These are phyloP conservation scores for Eupleurogrammus muticus DNA, from an alignment of 2,797 vertebrate species.

Conservation along the genomic window DNA sequence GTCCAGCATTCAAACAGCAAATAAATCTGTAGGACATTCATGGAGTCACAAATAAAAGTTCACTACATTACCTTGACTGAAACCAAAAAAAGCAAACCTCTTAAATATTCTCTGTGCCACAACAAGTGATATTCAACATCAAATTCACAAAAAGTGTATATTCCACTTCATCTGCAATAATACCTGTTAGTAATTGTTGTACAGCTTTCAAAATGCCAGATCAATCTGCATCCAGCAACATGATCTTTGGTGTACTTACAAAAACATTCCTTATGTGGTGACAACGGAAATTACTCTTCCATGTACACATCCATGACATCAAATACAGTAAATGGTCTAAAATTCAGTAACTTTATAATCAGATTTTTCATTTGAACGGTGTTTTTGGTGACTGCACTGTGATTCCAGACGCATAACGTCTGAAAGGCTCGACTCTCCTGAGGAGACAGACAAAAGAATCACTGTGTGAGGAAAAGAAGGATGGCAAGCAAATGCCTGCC, in stretches of 20 bases:
- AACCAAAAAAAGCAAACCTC: constrained; percentile 22
- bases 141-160: constrained; percentile 34
- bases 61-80: constrained; percentile 34
- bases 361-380: constrained; percentile 17
- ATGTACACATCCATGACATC: constrained; percentile 48
- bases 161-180: constrained; percentile 6
- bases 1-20: constrained; percentile 42
- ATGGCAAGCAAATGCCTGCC: constrained; percentile 24
- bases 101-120: constrained; percentile 33
- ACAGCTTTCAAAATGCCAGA: constrained; percentile 29
- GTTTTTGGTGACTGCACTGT: constrained; percentile 26
- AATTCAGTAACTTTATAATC: constrained; percentile 3
- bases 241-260: constrained; percentile 72
- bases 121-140: constrained; percentile 50
- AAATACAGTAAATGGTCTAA: constrained; percentile 14
- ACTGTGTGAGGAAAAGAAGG: constrained; percentile 27
- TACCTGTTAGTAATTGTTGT: constrained; percentile 16
- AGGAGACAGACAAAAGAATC: constrained; percentile 26
- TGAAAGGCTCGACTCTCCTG: constrained; percentile 12
- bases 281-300: constrained; percentile 26
- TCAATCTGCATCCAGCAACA: constrained; percentile 14
- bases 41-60: constrained; percentile 49
- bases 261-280: constrained; percentile 51
- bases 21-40: constrained; percentile 60
- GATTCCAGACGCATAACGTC: constrained; percentile 18